Evolutionary conservation across 2,797 vertebrate genomes (phyloP).

Genomic region (Hoplostethus atlanticus): DNA sequence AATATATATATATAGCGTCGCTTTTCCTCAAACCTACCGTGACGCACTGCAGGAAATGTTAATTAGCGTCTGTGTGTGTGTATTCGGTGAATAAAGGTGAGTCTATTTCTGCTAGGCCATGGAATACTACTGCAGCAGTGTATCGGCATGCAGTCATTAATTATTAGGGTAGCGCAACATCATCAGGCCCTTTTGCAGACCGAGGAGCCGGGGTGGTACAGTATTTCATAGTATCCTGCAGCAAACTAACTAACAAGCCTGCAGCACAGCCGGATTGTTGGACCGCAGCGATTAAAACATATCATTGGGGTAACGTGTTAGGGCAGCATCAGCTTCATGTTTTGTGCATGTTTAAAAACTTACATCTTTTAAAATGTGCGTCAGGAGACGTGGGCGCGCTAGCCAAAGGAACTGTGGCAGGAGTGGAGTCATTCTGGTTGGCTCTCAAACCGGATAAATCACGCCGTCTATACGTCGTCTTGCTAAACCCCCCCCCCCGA

Average conservation of each 20-base stretch:
- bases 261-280: not conserved
- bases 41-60: not conserved
- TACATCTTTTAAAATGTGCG: constrained; percentile 18
- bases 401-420: constrained; percentile 19
- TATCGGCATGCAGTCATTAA: not conserved
- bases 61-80: not conserved
- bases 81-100: not conserved
- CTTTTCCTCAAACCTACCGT: not conserved
- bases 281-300: not conserved
- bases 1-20: not conserved
- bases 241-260: constrained; percentile 7
- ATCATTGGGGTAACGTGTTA: not conserved
- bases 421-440: constrained; percentile 45
- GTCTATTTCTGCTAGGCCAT: not conserved
- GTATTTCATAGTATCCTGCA: not conserved
- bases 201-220: not conserved
- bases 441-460: constrained; percentile 40
- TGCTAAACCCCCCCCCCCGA: not conserved
- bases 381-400: constrained; percentile 2
- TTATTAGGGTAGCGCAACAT: not conserved
- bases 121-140: too few species aligned
- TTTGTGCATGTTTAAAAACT: not conserved
- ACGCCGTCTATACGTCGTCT: not conserved
- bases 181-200: not conserved
- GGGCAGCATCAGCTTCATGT: constrained; percentile 7